Base-by-base conservation (phyloP, 2,113 vertebrate genomes). In the Grus americana region DNA sequence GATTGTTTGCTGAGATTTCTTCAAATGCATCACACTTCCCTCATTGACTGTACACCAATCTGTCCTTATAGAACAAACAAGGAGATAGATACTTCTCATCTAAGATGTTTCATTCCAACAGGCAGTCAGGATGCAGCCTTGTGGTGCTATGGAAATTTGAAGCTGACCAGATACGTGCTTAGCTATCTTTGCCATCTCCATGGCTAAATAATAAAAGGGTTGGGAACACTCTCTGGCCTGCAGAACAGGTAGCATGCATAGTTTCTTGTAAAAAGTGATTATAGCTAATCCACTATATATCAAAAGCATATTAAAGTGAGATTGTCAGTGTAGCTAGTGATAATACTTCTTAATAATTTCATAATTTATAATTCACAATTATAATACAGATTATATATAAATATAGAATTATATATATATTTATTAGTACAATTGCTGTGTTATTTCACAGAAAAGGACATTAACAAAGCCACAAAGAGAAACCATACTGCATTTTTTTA, bases 351-450 rank as follows among this genome's bases (percentile, higher is more conserved):
- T 18, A 79, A 79, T 67, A 4, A 57, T 65, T 67, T 84, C 1
- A 20, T 62, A 26, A 44, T 0, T 62, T 70, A 5, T 8, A 50
- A 44, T 72, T 91, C 5, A 40, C 2, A 19, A 38, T 58, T 49
- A 36, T 40, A 30, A 49, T 15, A 16, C 2, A 38, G 40, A 6
- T 47, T 79, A 17, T 42, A 52, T 6, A 36, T 12, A 4, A 3
- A 63, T 24, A 63, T 10, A 50, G 58, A 68, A 42, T 40, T 46
- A 61, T 50, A 29, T 46, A 54, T 27, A 29, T 54, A 54, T 52
- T 24, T 86, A 15, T 1, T 46, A 26, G 1, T 2, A 44, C 23
- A 0, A 38, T 57, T 68, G 2, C 12, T 67, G 20, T 10, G 23
- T 67, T 86, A 63, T n/a, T 59, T 49, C 8, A 44, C 4, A 2